phyloP scores from a whole-genome alignment of 2,888 invertebrate genomes.

The Emmelina monodactyla region DNA sequence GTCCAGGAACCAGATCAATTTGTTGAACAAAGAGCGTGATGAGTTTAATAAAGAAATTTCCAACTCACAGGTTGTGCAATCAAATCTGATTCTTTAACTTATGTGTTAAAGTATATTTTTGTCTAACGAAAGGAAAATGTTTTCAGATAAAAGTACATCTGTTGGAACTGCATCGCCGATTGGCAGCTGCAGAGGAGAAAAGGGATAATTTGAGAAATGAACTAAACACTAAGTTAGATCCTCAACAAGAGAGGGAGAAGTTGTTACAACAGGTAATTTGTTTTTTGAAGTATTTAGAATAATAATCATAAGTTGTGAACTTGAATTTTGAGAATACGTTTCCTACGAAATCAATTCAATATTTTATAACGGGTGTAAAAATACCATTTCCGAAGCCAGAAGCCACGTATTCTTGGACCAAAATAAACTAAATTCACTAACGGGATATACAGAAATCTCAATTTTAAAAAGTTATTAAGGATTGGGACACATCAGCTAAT shows the following conservation, averaged over 20 bases:
- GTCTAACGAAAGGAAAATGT: not conserved
- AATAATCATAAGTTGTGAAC: constrained; percentile 3
- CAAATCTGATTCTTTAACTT: too few relatives aligned
- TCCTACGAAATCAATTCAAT: not conserved
- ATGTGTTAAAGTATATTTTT: not conserved
- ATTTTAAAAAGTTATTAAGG: too few relatives aligned
- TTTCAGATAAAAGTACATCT: constrained; percentile 56
- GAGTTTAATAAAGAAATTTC: constrained; percentile 74
- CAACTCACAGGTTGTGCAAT: constrained; percentile 69
- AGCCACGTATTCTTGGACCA: too few relatives aligned
- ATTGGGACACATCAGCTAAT: too few relatives aligned
- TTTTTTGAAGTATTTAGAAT: not conserved
- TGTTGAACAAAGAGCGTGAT: constrained; percentile 69
- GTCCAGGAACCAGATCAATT: constrained; percentile 69
- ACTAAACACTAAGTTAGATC: constrained; percentile 72
- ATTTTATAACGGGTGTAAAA: too few relatives aligned
- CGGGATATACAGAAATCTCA: too few relatives aligned
- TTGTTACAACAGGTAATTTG: constrained; percentile 77
- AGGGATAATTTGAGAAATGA: constrained; percentile 73
- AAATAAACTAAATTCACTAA: too few relatives aligned
- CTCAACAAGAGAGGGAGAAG: constrained; percentile 80
- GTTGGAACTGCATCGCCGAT: constrained; percentile 42
- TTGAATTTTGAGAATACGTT: not conserved
- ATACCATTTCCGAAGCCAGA: too few relatives aligned
- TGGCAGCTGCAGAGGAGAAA: constrained; percentile 47